Conservation (phyloP, 2,113 vertebrate species). For the Cacatua alba region DNA sequence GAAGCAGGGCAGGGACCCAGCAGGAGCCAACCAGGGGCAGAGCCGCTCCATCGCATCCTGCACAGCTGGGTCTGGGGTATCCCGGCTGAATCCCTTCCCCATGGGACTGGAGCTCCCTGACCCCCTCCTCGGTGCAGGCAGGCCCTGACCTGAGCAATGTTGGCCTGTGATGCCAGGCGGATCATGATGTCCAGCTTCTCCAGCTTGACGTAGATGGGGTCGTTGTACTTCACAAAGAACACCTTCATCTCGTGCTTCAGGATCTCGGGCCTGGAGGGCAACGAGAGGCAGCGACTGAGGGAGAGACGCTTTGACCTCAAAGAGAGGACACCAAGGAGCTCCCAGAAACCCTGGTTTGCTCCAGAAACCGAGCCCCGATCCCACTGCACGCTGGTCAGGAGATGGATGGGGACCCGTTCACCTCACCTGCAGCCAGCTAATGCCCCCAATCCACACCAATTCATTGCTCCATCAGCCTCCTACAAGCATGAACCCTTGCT, state of each 20-base stretch:
- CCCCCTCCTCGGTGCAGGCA: fast-evolving
- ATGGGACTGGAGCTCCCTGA: fast-evolving
- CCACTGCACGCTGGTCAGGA: fast-evolving
- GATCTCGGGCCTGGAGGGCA: slow-evolving; percentile 86
- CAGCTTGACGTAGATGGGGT: slow-evolving; percentile 98
- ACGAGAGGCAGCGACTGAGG: fast-evolving
- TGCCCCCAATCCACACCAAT: neutral
- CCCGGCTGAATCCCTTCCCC: fast-evolving
- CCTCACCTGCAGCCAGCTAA: neutral
- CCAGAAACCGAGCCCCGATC: neutral
- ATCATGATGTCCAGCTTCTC: slow-evolving; percentile 99
- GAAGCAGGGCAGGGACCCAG: fast-evolving
- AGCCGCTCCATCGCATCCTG: fast-evolving
- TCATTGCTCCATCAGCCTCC: too few species aligned
- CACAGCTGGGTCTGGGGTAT: neutral
- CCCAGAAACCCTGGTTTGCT: neutral
- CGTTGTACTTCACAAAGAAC: slow-evolving; percentile 99
- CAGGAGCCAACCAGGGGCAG: neutral
- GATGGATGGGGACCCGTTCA: fast-evolving
- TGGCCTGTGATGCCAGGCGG: slow-evolving; percentile 95
- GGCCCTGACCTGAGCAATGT: slow-evolving; percentile 91
- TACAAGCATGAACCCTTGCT: neutral
- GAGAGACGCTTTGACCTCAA: fast-evolving
- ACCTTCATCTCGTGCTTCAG: slow-evolving; percentile 99
- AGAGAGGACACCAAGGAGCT: neutral